phyloP scores from a whole-genome alignment of 1,140 invertebrate genomes.

The Nilaparvata lugens region DNA sequence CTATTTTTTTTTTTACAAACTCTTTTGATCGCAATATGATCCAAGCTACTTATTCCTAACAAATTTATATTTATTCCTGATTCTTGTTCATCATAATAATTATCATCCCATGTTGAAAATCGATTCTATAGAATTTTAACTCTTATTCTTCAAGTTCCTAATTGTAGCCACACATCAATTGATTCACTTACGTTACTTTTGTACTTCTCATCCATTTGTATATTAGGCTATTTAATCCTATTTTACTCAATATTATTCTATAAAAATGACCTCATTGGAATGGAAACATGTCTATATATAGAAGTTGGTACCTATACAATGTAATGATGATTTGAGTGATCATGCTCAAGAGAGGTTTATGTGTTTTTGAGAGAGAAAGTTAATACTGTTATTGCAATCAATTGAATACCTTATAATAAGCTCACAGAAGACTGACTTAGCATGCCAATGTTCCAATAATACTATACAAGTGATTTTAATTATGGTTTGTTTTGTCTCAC shows the following conservation, averaged over 20 bases:
- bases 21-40: too few species aligned
- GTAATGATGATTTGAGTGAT: background rate
- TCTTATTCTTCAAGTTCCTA: too few species aligned
- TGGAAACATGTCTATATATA: background rate
- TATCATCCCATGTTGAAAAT: too few species aligned
- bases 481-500: slow-evolving; percentile 16
- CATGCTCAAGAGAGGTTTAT: too few species aligned
- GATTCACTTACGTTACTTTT: too few species aligned
- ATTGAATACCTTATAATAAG: slow-evolving; percentile 13
- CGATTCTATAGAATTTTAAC: too few species aligned
- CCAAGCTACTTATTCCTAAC: too few species aligned
- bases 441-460: slow-evolving; percentile 27
- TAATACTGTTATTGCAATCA: background rate
- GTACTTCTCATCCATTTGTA: too few species aligned
- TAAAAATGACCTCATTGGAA: background rate
- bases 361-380: background rate
- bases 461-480: slow-evolving; percentile 21
- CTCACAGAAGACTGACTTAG: slow-evolving; percentile 26
- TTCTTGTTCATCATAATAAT: too few species aligned
- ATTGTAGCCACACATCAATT: too few species aligned
- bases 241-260: background rate
- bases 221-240: background rate
- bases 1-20: too few species aligned
- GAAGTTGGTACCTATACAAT: background rate
- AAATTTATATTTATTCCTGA: too few species aligned